phyloP scores from a whole-genome alignment of 2,888 invertebrate genomes.

The Rhamphomyia laevipes region DNA sequence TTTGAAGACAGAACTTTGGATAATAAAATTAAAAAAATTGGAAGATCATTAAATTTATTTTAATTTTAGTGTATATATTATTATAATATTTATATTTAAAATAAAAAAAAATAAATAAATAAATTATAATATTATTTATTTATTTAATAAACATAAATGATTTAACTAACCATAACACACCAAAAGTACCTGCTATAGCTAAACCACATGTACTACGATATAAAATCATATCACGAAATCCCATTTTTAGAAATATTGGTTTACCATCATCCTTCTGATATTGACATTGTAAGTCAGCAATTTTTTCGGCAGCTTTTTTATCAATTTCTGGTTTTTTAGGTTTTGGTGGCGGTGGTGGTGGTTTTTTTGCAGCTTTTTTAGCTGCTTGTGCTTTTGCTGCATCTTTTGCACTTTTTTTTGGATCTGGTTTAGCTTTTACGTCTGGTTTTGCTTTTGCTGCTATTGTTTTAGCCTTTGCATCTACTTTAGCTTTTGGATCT shows the following conservation, averaged over 20 bases:
- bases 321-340: not conserved
- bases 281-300: not conserved
- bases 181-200: not conserved
- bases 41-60: slow-evolving; percentile 28
- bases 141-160: no score
- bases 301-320: not conserved
- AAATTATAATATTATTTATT: not conserved
- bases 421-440: no score
- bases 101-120: not conserved
- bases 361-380: no score
- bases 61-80: not conserved
- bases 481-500: no score
- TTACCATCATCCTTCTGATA: slow-evolving; percentile 3
- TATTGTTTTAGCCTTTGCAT: no score
- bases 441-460: no score
- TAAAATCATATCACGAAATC: slow-evolving; percentile 2
- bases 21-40: slow-evolving; percentile 48
- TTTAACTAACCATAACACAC: no score
- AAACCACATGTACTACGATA: slow-evolving; percentile 2
- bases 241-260: slow-evolving; percentile 5
- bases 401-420: no score
- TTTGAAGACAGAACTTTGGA: slow-evolving; percentile 45
- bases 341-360: not conserved
- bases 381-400: no score
- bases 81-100: not conserved